phyloP scores from a whole-genome alignment of 2,797 vertebrate genomes.

The Lagocephalus sceleratus region DNA sequence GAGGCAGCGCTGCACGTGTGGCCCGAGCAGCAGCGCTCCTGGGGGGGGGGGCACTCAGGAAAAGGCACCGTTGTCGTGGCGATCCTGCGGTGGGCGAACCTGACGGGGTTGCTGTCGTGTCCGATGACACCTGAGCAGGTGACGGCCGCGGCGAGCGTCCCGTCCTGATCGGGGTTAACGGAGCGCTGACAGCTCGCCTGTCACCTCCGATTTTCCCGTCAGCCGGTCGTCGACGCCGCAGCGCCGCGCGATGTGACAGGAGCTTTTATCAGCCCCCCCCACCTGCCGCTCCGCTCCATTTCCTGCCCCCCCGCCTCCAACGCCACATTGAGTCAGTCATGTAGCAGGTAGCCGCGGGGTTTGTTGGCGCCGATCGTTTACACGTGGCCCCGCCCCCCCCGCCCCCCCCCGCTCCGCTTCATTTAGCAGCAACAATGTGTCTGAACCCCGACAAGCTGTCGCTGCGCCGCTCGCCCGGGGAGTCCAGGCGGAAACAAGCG shows the following conservation, averaged over 20 bases:
- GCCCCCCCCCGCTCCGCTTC: slow-evolving; percentile 61
- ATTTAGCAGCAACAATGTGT: slow-evolving; percentile 76
- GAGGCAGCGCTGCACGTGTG: too few species aligned
- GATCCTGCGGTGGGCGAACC: too few species aligned
- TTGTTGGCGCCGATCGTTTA: slow-evolving; percentile 50
- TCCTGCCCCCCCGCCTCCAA: slow-evolving; percentile 52
- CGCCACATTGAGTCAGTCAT: slow-evolving; percentile 9
- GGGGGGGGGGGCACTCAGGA: too few species aligned
- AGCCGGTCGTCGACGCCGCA: slow-evolving; percentile 46
- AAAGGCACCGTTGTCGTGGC: too few species aligned
- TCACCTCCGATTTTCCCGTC: slow-evolving; percentile 69
- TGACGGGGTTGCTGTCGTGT: too few species aligned
- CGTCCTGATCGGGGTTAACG: slow-evolving; percentile 55
- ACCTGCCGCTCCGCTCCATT: slow-evolving; percentile 51
- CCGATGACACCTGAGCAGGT: slow-evolving; percentile 8
- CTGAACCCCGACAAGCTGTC: slow-evolving; percentile 68
- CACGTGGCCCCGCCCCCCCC: slow-evolving; percentile 31
- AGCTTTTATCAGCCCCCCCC: slow-evolving; percentile 58
- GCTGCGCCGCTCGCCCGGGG: slow-evolving; percentile 40
- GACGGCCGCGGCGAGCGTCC: slow-evolving; percentile 9
- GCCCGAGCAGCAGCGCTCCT: too few species aligned
- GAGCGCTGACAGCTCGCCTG: slow-evolving; percentile 73
- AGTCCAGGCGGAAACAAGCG: slow-evolving; percentile 49
- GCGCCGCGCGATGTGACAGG: slow-evolving; percentile 72
- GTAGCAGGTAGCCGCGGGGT: slow-evolving; percentile 19